Base-by-base conservation (phyloP, 2,113 vertebrate genomes). In the Cygnus atratus region DNA sequence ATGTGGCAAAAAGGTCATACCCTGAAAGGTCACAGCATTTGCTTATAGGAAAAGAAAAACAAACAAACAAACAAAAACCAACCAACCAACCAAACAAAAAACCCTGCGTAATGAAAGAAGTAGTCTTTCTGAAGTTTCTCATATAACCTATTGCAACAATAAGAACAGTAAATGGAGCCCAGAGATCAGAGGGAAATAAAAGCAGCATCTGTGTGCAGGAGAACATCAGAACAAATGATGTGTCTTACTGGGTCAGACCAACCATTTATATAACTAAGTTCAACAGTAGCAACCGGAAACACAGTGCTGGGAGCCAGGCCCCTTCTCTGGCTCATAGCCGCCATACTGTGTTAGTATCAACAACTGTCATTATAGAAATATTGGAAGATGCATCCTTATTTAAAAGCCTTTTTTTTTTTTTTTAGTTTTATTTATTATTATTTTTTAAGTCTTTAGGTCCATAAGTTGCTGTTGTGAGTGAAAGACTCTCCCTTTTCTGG, bases 241-340 rank as follows among this genome's bases (percentile, higher is more conserved):
- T 33, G 3, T 48, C 26, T 31, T 55, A 29, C 1, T 50, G 54
- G 33, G 28, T 61, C 35, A 66, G 6, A 81, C 11, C 11, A 37
- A 46, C 46, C 7, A 12, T 68, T 66, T 63, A 20, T 31, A n/a
- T 33, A 59, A 59, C 0, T 0, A 25, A 33, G 10, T 73, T 84
- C 37, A 80, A 22, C 1, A 10, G 57, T 57, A 52, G 8, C 19
- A 66, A 15, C 11, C 76, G 17, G 26, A 93, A 67, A 74, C 44
- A 29, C 0, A 8, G 22, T 84, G 13, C 20, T 74, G 18, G 46
- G 74, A 55, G 10, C 4, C 31, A 72, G 15, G 7, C 1, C 4
- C 6, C 14, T 79, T 63, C 39, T 59, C 24, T 57, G 12, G 1
- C 21, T 85, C 11, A n/a, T 57, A 57, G 5, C 17, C 14, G 17